phyloP scores from a whole-genome alignment of 2,797 vertebrate genomes.

The Prionace glauca region DNA sequence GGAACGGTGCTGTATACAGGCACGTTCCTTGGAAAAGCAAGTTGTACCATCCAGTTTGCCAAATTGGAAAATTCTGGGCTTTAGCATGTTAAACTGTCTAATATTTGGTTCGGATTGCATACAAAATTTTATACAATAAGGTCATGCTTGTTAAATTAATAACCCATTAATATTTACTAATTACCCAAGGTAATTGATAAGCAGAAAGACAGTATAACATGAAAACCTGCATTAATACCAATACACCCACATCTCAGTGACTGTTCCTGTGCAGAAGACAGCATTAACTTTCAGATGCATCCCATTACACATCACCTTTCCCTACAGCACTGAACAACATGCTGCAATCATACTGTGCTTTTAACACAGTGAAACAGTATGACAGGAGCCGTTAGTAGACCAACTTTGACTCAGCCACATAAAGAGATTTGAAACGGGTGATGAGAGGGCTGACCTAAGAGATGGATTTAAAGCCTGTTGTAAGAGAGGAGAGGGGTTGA shows the following conservation, averaged over 20 bases:
- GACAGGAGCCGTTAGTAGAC: background rate
- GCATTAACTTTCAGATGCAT: background rate
- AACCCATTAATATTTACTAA: conserved; percentile 35
- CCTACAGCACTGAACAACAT: background rate
- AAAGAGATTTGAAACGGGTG: background rate
- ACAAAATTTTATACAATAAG: background rate
- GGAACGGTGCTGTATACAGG: background rate
- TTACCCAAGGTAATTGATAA: background rate
- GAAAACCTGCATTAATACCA: background rate
- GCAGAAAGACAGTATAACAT: background rate
- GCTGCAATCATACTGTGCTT: background rate
- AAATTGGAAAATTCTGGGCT: background rate
- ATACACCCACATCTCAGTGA: background rate
- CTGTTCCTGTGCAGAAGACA: background rate
- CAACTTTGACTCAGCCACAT: background rate
- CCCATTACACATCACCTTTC: background rate
- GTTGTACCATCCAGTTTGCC: background rate
- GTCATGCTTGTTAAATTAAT: conserved; percentile 28
- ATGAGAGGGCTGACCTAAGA: background rate
- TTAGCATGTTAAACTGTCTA: background rate
- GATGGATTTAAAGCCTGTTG: background rate
- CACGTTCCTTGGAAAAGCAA: background rate
- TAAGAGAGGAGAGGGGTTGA: background rate
- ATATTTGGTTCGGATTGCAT: conserved; percentile 12
- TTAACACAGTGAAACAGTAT: background rate